Base-by-base conservation (phyloP, 2,888 invertebrate species). In the Mesoligia furuncula region DNA sequence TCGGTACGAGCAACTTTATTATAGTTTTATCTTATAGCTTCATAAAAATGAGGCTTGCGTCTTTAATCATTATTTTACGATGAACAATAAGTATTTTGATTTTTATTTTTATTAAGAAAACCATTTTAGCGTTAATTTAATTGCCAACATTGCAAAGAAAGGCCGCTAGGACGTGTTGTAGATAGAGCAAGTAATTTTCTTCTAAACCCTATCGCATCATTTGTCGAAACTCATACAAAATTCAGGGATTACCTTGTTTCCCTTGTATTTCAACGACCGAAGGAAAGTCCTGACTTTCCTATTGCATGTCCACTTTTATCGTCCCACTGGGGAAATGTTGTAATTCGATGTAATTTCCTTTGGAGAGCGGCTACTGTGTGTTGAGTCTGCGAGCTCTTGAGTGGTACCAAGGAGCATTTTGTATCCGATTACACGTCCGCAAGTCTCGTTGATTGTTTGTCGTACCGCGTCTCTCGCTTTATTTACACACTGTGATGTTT, bases 371-470 rank as follows among this genome's bases (percentile, higher is more conserved):
- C 91, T 91, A 90, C 91, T 93, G 92, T 91, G 90, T 88, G 90
- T 90, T 85, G 86, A 90, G 91, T 91, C 90, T 87, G 87, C 81
- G 82, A 90, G 86, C 86, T 91, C 92, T 91, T 91, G 90, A 92
- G 89, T 87, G 91, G 90, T 90, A 90, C 90, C 90, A 89, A 91
- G 90, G 91, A 92, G 90, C 91, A 92, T 94, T 95, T 93, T 92
- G 94, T 94, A 95, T 95, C 95, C 92, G 93, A 95, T 95, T 95
- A 94, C 95, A 93, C 88, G 92, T 93, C 91, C 89, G 85, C 91
- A 92, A 91, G 91, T 86, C 90, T 91, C 90, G 91, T 91, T 92
- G 93, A 92, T 94, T 95, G 94, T 95, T 95, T 95, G 94, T 92
- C 89, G 92, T 91, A 85, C 90, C 89, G 87, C 89, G 83, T 84